phyloP scores from a whole-genome alignment of 2,113 vertebrate genomes.

The Pavo muticus region DNA sequence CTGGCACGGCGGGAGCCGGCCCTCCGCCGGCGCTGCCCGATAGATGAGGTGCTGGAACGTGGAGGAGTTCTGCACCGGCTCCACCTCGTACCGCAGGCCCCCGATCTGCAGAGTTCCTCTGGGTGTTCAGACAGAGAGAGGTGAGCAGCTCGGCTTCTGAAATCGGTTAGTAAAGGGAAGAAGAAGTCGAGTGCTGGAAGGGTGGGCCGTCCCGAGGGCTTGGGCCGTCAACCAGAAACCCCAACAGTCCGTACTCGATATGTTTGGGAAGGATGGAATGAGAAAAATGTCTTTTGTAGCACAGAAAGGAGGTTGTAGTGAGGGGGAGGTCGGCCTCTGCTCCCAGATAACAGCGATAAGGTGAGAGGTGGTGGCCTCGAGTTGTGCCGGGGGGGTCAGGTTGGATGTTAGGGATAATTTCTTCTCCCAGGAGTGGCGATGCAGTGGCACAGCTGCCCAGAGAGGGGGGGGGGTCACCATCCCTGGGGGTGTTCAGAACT shows the following conservation, averaged over 20 bases:
- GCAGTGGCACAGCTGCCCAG: too few species aligned
- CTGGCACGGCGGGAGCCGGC: not conserved
- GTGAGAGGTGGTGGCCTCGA: too few species aligned
- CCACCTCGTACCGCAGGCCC: not conserved
- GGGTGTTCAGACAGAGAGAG: not conserved
- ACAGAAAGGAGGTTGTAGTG: not conserved
- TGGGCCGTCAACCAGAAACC: not conserved
- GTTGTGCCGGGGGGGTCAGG: too few species aligned
- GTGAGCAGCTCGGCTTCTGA: too few species aligned
- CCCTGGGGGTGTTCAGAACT: too few species aligned
- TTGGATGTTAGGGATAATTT: too few species aligned
- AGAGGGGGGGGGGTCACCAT: too few species aligned
- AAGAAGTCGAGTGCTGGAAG: not conserved
- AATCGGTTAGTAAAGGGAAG: not conserved
- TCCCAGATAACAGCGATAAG: too few species aligned
- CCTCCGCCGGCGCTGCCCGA: rapidly evolving
- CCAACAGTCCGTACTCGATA: not conserved
- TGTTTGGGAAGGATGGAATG: not conserved
- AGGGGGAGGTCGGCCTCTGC: too few species aligned
- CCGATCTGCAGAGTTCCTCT: not conserved
- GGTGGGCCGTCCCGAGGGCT: not conserved
- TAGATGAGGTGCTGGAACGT: not conserved
- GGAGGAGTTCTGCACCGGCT: not conserved
- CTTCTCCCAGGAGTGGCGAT: too few species aligned
- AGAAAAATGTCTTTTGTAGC: not conserved